Percentiles rank a stretch among this genome's conserved stretches.
Conservation (phyloP, 2,113 vertebrate genomes). For the Chloropsis cyanopogon region DNA sequence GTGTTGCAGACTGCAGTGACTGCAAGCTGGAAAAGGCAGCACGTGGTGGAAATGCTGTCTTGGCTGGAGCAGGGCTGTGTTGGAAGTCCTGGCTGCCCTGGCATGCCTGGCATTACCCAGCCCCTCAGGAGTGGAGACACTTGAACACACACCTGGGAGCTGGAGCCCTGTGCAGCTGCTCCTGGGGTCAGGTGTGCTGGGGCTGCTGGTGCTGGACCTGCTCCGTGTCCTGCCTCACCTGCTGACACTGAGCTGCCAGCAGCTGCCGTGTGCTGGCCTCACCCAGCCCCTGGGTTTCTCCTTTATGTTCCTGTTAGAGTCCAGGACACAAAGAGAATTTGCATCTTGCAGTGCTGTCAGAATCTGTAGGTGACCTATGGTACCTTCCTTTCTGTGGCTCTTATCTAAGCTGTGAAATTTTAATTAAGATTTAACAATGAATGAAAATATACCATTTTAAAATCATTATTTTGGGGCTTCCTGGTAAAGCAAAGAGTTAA, state of each 20-base stretch:
- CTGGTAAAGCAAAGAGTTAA: background rate
- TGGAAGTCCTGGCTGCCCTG: background rate
- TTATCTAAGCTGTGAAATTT: background rate
- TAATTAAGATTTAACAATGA: background rate
- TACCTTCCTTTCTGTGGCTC: background rate
- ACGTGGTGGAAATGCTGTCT: background rate
- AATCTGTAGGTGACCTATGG: background rate
- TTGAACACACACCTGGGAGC: background rate
- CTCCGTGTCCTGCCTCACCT: background rate
- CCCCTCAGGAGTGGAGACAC: background rate
- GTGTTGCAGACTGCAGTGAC: background rate
- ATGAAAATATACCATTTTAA: background rate
- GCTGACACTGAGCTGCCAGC: background rate
- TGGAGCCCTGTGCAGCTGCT: no score
- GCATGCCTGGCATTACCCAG: no score
- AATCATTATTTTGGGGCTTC: background rate
- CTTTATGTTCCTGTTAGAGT: rapidly evolving
- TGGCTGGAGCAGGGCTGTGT: background rate
- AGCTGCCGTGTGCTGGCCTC: background rate
- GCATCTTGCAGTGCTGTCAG: background rate
- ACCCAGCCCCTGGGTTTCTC: background rate
- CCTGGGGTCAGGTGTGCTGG: background rate
- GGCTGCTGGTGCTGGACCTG: rapidly evolving
- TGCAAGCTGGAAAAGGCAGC: background rate
- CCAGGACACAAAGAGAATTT: background rate